Evolutionary conservation across 2,797 vertebrate species (phyloP).

Genomic region (Epinephelus coioides): DNA sequence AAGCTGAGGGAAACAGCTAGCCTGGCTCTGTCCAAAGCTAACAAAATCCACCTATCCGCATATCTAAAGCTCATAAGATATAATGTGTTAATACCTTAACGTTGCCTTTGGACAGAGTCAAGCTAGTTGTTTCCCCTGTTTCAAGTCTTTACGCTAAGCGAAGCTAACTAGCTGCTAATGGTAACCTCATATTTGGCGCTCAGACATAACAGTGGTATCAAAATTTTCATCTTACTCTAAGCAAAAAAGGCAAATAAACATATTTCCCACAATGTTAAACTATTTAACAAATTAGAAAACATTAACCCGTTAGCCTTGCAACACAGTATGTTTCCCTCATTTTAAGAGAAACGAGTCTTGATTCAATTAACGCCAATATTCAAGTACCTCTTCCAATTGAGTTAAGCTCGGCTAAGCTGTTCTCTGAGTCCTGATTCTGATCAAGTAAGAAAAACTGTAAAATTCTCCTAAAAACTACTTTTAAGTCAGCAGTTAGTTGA

Average conservation of each 20-base stretch:
- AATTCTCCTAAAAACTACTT: slow-evolving; percentile 23
- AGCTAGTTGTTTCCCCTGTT: background rate
- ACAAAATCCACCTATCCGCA: no score
- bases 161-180: background rate
- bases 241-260: background rate
- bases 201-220: background rate
- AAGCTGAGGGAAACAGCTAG: no score
- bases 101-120: background rate
- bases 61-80: no score
- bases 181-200: background rate
- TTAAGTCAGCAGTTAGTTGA: slow-evolving; percentile 24
- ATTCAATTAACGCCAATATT: slow-evolving; percentile 1
- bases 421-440: slow-evolving; percentile 9
- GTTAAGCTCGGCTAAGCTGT: slow-evolving; percentile 2
- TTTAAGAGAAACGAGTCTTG: background rate
- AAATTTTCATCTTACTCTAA: background rate
- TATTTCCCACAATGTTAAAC: background rate
- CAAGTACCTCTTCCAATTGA: background rate
- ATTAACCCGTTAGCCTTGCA: no score
- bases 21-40: no score
- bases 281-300: no score
- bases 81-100: no score
- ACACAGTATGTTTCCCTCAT: background rate
- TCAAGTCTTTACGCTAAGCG: background rate
- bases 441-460: slow-evolving; percentile 25